Base-by-base conservation (phyloP, 1,140 invertebrate species). In the Anagrus nilaparvatae region DNA sequence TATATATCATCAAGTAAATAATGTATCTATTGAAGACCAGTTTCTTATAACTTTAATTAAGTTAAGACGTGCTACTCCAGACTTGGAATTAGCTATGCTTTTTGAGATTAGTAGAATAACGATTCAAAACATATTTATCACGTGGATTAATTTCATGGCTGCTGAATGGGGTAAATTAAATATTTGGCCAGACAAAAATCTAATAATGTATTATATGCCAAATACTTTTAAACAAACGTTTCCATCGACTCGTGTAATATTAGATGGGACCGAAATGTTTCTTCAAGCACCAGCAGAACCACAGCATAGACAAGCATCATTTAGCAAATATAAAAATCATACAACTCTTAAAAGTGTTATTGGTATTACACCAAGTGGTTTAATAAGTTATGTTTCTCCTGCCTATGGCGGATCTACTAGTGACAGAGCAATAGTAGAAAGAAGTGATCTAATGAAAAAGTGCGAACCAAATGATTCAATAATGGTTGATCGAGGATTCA, bases 391-490 rank as follows among this genome's bases (percentile, higher is more conserved):
- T 24, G 20, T 25, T 19, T 38, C 35, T 18, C 14, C 30, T 25
- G 34, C 35, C 6, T 44, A 44, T 24, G 43, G 35, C 3, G 43
- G 35, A 13, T 14, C 24, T 46, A 37, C 44, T 6, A 41, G 39
- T 41, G 31, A 46, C 41, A 23, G 44, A 20, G 28, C 39, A 41
- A 36, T 46, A 12, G 20, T 37, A 18, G 44, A 41, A 41, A 34
- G 38, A n/a, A 16, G 10, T 21, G 27, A 41, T 36, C 19, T 46
- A 8, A 19, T 32, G 21, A 17, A 21, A 18, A 43, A 43, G 16
- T 36, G 42, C 30, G 12, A 44, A 9, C 17, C 5, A 33, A 10
- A 21, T 27, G 44, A 46, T 17, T 33, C 31, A 4, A 24, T 46
- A 4, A 46, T 46, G 44, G 23, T 37, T 23, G 44, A 40, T 35